Conservation (phyloP, 1,140 invertebrate genomes). For the Solenopsis invicta region DNA sequence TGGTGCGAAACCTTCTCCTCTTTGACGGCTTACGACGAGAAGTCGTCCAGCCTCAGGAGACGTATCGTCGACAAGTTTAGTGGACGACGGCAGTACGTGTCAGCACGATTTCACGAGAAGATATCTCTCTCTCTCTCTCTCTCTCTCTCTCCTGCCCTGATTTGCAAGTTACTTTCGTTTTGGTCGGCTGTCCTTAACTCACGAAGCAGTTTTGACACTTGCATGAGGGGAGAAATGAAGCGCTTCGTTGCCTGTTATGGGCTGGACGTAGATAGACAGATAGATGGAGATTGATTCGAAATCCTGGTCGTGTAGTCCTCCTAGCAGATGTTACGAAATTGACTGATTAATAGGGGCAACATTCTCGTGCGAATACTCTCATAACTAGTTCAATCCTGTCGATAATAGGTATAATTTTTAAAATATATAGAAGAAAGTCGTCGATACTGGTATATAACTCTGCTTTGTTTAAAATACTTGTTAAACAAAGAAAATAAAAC, state of each 20-base stretch:
- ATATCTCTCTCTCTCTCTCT: neutral
- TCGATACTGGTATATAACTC: too few relatives aligned
- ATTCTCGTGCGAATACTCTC: neutral
- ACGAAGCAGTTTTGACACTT: constrained; percentile 37
- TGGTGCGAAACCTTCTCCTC: constrained; percentile 8
- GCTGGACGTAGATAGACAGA: constrained; percentile 27
- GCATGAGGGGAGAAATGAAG: neutral
- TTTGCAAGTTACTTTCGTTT: constrained; percentile 46
- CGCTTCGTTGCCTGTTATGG: neutral
- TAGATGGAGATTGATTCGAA: constrained; percentile 57
- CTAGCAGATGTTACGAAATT: constrained; percentile 36
- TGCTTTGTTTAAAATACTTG: too few relatives aligned
- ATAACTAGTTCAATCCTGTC: neutral
- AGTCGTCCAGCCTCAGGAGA: constrained; percentile 47
- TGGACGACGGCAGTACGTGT: constrained; percentile 36
- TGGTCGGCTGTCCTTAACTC: constrained; percentile 2
- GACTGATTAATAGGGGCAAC: constrained; percentile 44
- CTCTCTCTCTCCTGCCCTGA: neutral
- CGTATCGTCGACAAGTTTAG: constrained; percentile 57
- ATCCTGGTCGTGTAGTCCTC: constrained; percentile 7
- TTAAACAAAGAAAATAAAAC: too few relatives aligned
- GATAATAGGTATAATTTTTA: neutral
- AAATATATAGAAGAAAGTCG: too few relatives aligned
- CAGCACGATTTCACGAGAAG: constrained; percentile 54
- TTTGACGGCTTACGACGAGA: constrained; percentile 25